These are phyloP conservation scores for Synaphobranchus kaupii DNA, from an alignment of 2,797 vertebrate species.

Conservation along the genomic window DNA sequence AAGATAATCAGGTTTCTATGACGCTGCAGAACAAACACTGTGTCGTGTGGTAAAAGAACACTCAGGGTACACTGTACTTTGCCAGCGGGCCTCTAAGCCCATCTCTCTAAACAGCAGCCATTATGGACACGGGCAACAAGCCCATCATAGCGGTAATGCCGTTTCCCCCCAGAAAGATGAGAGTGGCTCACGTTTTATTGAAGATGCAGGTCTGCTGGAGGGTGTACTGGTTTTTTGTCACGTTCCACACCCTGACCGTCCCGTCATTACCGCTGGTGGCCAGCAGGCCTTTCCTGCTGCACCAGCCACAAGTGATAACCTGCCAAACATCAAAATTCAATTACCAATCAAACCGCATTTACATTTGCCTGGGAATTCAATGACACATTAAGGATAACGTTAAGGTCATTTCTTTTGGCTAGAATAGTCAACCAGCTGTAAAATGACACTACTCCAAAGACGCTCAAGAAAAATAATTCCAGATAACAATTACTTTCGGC, in stretches of 20 bases:
- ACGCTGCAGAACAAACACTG: not conserved
- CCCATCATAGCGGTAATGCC: not conserved
- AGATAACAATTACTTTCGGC: not conserved
- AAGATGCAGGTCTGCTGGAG: slow-evolving; percentile 95
- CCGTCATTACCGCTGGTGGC: slow-evolving; percentile 95
- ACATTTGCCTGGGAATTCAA: not conserved
- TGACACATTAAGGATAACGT: not conserved
- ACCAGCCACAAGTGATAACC: slow-evolving; percentile 94
- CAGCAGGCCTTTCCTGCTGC: slow-evolving; percentile 87
- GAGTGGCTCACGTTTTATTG: slow-evolving; percentile 75
- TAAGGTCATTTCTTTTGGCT: not conserved
- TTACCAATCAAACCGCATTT: not conserved
- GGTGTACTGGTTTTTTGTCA: slow-evolving; percentile 92
- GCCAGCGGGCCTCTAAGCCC: not conserved
- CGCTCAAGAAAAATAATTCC: not conserved
- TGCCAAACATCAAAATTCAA: slow-evolving; percentile 56
- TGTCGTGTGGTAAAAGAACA: not conserved
- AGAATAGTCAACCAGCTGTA: not conserved
- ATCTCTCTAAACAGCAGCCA: not conserved
- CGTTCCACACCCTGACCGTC: slow-evolving; percentile 92
- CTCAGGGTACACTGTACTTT: not conserved
- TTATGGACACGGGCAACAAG: not conserved
- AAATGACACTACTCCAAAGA: not conserved
- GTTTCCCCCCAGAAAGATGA: not conserved
- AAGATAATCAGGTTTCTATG: not conserved